phyloP scores from a whole-genome alignment of 2,113 vertebrate species.

The Pygoscelis adeliae region DNA sequence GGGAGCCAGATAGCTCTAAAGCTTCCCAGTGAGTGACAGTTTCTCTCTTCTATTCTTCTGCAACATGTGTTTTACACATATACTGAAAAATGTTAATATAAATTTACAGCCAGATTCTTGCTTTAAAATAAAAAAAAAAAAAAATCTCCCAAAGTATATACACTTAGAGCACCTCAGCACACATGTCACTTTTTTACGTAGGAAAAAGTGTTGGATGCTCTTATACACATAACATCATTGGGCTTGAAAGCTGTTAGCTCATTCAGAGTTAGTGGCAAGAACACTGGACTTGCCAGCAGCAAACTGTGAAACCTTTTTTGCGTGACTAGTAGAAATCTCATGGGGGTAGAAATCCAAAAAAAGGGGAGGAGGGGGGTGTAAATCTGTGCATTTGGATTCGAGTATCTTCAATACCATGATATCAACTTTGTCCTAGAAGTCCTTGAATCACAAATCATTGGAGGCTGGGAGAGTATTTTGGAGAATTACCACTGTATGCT shows the following conservation, averaged over 20 bases:
- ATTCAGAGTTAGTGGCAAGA: conserved; percentile 52
- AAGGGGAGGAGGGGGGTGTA: not conserved
- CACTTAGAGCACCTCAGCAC: conserved; percentile 61
- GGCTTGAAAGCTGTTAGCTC: conserved; percentile 54
- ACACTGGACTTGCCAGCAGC: conserved; percentile 52
- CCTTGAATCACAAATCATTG: conserved; percentile 47
- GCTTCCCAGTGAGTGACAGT: conserved; percentile 71
- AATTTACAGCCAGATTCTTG: conserved; percentile 57
- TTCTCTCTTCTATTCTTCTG: conserved; percentile 72
- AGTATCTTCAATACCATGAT: conserved; percentile 11
- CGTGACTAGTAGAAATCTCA: conserved; percentile 40
- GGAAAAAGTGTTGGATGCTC: conserved; percentile 68
- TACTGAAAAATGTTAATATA: conserved; percentile 70
- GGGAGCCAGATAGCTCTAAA: conserved; percentile 70
- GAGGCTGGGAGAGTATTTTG: conserved; percentile 47
- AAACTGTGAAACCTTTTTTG: conserved; percentile 52
- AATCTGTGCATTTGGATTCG: conserved; percentile 54
- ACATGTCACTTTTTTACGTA: conserved; percentile 33
- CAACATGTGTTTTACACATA: conserved; percentile 69
- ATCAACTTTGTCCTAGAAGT: conserved; percentile 41
- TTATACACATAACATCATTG: conserved; percentile 44
- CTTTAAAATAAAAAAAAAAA: not conserved
- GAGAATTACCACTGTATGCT: conserved; percentile 46
- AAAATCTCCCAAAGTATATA: conserved; percentile 9
- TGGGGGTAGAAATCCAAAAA: conserved; percentile 35